Percentiles rank a stretch among this genome's conserved stretches.
phyloP scores from a whole-genome alignment of 2,888 invertebrate genomes.

The Escarpia spicata region DNA sequence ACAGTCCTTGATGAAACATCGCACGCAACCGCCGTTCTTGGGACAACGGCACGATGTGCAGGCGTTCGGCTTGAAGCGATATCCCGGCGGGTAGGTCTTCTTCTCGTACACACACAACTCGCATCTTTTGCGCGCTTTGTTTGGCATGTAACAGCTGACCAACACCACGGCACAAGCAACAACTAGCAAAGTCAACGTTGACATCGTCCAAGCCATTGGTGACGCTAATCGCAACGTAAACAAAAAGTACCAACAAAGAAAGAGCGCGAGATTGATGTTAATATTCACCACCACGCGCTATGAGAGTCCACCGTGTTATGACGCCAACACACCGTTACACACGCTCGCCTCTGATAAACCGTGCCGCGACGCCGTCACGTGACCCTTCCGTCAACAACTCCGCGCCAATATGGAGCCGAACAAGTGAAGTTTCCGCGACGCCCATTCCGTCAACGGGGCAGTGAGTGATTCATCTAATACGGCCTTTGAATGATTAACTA shows the following conservation, averaged over 20 bases:
- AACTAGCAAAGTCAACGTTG: background rate
- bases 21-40: conserved; percentile 31
- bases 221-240: background rate
- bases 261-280: background rate
- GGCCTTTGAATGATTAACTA: conserved; percentile 11
- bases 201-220: background rate
- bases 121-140: background rate
- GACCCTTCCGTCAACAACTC: background rate
- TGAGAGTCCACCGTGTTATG: background rate
- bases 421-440: background rate
- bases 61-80: conserved; percentile 33
- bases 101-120: background rate
- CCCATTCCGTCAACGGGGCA: background rate
- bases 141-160: background rate
- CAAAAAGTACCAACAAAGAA: background rate
- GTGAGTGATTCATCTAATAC: conserved; percentile 1
- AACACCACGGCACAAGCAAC: background rate
- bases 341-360: background rate
- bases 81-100: conserved; percentile 27
- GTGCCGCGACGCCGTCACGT: background rate
- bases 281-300: background rate
- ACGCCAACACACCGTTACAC: background rate
- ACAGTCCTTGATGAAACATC: conserved; percentile 36
- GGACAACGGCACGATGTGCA: conserved; percentile 39
- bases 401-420: background rate